These are phyloP conservation scores for Tragelaphus eurycerus DNA, from an alignment of 2,797 vertebrate species.

Conservation along the genomic window DNA sequence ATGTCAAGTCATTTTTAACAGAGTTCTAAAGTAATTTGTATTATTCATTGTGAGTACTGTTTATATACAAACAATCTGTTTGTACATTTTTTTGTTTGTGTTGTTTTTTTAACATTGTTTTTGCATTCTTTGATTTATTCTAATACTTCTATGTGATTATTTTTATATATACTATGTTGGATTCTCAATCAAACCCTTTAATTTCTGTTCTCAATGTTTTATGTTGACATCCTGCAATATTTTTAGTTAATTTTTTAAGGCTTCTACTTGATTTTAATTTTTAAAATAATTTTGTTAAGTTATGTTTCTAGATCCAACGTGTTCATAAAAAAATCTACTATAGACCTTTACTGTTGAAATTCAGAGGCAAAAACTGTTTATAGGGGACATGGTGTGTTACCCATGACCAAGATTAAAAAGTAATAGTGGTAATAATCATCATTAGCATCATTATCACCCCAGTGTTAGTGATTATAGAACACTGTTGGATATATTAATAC, in stretches of 20 bases:
- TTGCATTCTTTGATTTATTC: not conserved
- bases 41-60: not conserved
- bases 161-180: not conserved
- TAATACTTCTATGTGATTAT: not conserved
- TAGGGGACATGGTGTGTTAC: not conserved
- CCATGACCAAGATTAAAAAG: not conserved
- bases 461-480: not conserved
- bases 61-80: not conserved
- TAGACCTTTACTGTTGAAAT: not conserved
- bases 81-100: not conserved
- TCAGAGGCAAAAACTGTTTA: not conserved
- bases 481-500: not conserved
- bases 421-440: not conserved
- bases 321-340: not conserved
- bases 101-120: not conserved
- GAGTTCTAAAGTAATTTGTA: not conserved
- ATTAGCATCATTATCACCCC: not conserved
- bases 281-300: not conserved
- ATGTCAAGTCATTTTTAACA: not conserved
- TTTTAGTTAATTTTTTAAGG: not conserved
- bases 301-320: not conserved
- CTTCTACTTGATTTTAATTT: not conserved
- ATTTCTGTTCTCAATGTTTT: not conserved
- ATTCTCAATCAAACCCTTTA: not conserved
- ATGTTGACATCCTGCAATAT: not conserved